phyloP scores from a whole-genome alignment of 2,113 vertebrate species.

The Isichthys henryi region DNA sequence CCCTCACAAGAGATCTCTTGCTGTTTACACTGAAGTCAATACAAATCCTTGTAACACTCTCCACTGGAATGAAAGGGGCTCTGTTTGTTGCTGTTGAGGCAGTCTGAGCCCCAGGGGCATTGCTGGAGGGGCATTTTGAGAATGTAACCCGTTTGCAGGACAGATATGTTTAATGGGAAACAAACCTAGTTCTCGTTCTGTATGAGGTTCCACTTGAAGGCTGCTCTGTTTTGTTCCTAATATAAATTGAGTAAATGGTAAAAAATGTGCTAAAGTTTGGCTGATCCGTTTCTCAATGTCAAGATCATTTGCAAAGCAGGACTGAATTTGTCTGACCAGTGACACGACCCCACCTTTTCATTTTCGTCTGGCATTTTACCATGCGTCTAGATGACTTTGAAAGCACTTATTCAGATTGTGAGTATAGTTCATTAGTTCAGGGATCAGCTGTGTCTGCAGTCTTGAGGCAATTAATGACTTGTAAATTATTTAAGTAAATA shows the following conservation, averaged over 20 bases:
- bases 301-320: not conserved
- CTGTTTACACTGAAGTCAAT: not conserved
- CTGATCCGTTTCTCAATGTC: not conserved
- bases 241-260: not conserved
- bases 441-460: not conserved
- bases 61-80: not conserved
- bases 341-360: not conserved
- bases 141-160: not conserved
- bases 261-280: too few relatives aligned
- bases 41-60: not conserved
- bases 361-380: not conserved
- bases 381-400: not conserved
- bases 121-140: not conserved
- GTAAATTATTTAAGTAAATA: not conserved
- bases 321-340: not conserved
- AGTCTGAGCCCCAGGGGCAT: not conserved
- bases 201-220: not conserved
- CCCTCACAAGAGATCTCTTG: not conserved
- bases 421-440: not conserved
- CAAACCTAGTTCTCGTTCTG: not conserved
- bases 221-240: not conserved
- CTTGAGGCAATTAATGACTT: not conserved
- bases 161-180: not conserved
- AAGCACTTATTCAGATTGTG: not conserved
- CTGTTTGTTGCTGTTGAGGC: not conserved